Conservation (phyloP, 2,113 vertebrate species). For the Datnioides undecimradiatus region DNA sequence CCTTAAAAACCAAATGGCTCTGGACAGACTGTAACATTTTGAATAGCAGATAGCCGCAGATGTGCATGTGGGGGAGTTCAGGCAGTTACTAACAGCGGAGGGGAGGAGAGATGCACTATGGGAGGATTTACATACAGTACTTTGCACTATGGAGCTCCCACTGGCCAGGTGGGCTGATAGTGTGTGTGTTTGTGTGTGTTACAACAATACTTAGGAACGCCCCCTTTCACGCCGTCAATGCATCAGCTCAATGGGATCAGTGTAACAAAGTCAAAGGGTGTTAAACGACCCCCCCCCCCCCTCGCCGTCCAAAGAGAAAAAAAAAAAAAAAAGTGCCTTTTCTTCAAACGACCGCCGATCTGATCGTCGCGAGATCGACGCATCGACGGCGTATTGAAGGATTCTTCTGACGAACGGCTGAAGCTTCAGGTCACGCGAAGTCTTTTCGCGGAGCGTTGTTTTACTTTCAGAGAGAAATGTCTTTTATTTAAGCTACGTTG, state of each 20-base stretch:
- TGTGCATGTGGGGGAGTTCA: constrained; percentile 31
- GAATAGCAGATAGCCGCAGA: constrained; percentile 18
- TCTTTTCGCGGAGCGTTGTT: constrained; percentile 63
- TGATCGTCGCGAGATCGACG: constrained; percentile 45
- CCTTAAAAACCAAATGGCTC: not conserved
- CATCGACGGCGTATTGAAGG: constrained; percentile 59
- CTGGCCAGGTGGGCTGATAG: constrained; percentile 72
- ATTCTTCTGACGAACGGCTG: constrained; percentile 51
- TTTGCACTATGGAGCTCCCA: constrained; percentile 85
- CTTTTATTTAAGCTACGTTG: constrained; percentile 83
- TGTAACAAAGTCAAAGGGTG: constrained; percentile 45
- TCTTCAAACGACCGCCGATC: constrained; percentile 54
- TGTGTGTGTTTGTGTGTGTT: constrained; percentile 70
- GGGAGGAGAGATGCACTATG: constrained; percentile 76
- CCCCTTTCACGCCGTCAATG: constrained; percentile 47
- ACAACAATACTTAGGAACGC: constrained; percentile 63
- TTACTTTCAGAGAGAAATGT: constrained; percentile 66
- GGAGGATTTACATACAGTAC: constrained; percentile 85
- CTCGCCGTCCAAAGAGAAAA: constrained; percentile 13
- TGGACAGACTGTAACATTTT: constrained; percentile 9
- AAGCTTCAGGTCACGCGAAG: constrained; percentile 78
- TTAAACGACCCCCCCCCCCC: constrained; percentile 31
- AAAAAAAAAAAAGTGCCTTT: constrained; percentile 59
- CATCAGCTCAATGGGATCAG: constrained; percentile 65
- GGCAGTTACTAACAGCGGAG: constrained; percentile 64